Percentiles rank a stretch among this genome's conserved stretches.
Evolutionary conservation across 2,113 vertebrate species (phyloP).

Genomic region (Phoxinus phoxinus): DNA sequence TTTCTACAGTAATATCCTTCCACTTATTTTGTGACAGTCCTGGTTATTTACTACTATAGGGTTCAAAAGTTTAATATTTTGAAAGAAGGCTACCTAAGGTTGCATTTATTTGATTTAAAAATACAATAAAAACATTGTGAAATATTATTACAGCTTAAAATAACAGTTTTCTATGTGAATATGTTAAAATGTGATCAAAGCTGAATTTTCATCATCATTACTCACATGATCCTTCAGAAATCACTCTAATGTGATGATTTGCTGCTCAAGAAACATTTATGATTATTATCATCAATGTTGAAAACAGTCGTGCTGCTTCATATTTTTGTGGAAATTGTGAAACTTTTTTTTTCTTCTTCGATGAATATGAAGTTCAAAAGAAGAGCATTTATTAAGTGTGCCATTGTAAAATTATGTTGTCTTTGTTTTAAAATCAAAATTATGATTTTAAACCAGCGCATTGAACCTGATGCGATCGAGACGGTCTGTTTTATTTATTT

Average conservation of each 20-base stretch:
- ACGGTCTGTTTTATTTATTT: background rate
- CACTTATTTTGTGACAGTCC: background rate
- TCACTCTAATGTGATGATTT: background rate
- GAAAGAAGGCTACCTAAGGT: background rate
- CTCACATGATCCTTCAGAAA: conserved; percentile 1
- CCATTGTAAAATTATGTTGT: background rate
- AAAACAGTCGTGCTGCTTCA: background rate
- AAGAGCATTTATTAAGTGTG: background rate
- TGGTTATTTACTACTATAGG: too few relatives aligned
- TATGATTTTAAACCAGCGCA: too few relatives aligned
- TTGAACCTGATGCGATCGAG: background rate
- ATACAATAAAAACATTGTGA: background rate
- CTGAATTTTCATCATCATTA: background rate
- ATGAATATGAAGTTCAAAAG: too few relatives aligned
- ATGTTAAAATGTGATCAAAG: background rate
- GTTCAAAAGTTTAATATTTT: background rate
- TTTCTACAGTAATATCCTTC: background rate
- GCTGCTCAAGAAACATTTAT: background rate
- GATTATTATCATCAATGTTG: background rate
- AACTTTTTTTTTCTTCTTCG: too few relatives aligned
- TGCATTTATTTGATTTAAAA: background rate
- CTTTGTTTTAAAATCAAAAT: background rate
- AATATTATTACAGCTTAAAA: background rate
- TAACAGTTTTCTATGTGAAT: background rate
- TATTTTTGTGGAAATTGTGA: background rate